Base-by-base conservation (phyloP, 2,888 invertebrate species). In the Ptilodon capucinus region DNA sequence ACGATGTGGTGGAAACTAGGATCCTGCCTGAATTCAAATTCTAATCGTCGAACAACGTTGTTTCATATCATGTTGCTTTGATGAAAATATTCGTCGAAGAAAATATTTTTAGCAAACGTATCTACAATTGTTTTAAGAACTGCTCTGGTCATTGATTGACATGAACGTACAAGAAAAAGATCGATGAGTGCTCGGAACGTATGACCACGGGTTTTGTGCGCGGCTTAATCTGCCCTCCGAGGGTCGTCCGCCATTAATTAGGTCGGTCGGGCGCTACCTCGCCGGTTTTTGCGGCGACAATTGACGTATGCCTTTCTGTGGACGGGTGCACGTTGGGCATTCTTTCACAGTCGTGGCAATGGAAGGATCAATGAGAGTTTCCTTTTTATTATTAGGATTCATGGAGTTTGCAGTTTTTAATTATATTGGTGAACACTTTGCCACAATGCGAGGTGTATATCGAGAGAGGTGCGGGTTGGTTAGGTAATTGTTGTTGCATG, bases 151-250 rank as follows among this genome's bases (percentile, higher is more conserved):
- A 1, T 52, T 63, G 66, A 73, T 67, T 68, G 72, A 68, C 65
- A 58, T 51, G 62, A 30, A 60, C 64, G 62, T 69, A 73, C 69
- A 76, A 74, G 74, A 74, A 77, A 73, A 68, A 72, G 76, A 78
- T 76, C 75, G 71, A 75, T 75, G 60, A 64, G 62, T 60, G 66
- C 55, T 57, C 56, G 58, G 59, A 69, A 68, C 70, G 68, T 79
- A 76, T 79, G 77, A 74, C 64, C 80, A 79, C 74, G 66, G 68
- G 85, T 88, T 88, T 85, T 84, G 85, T 83, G 79, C 76, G 75
- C 63, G 81, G 79, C 79, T 83, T 84, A 84, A 87, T 87, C 78
- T 79, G 74, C 74, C 81, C 74, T 73, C 49, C 68, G 76, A 64
- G 70, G 79, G 71, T 73, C 65, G 68, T 60, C 65, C 63, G 66